These are phyloP conservation scores for Polydrusus tereticollis DNA, from an alignment of 2,888 invertebrate genomes.

Conservation along the genomic window DNA sequence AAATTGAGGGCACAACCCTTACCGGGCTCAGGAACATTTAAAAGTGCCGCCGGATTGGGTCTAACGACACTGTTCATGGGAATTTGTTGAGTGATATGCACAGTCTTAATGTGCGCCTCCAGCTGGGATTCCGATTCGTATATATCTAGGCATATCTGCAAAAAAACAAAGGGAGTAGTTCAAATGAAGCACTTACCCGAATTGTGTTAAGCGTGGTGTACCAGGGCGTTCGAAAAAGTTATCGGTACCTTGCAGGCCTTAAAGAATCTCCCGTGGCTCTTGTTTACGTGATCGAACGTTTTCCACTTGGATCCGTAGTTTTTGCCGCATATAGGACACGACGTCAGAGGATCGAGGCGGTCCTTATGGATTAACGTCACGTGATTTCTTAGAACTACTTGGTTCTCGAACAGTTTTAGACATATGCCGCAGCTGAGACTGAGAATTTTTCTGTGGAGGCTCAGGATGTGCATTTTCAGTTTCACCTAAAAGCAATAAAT, in stretches of 20 bases:
- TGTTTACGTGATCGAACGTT: slow-evolving; percentile 72
- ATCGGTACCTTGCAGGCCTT: slow-evolving; percentile 70
- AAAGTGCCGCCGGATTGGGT: slow-evolving; percentile 17
- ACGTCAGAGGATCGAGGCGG: slow-evolving; percentile 68
- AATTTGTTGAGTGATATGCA: slow-evolving; percentile 58
- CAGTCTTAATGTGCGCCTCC: slow-evolving; percentile 67
- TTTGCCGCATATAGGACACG: slow-evolving; percentile 73
- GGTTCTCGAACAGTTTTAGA: slow-evolving; percentile 70
- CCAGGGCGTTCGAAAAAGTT: too few species aligned
- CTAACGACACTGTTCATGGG: slow-evolving; percentile 12
- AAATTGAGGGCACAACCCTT: slow-evolving; percentile 12
- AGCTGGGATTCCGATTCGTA: slow-evolving; percentile 70
- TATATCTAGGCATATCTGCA: slow-evolving; percentile 70
- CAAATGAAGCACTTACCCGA: too few species aligned
- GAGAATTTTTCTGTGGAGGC: slow-evolving; percentile 71
- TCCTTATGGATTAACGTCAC: slow-evolving; percentile 69
- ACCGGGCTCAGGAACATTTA: slow-evolving; percentile 28
- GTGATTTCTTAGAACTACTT: slow-evolving; percentile 71
- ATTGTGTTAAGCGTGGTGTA: too few species aligned
- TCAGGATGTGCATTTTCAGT: slow-evolving; percentile 72
- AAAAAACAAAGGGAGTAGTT: slow-evolving; percentile 1
- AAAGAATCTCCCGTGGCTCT: slow-evolving; percentile 72
- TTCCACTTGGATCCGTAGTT: slow-evolving; percentile 74
- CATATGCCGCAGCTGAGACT: slow-evolving; percentile 73
- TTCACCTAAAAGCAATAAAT: slow-evolving; percentile 61